phyloP scores from a whole-genome alignment of 2,113 vertebrate genomes.

The Ochotona princeps region DNA sequence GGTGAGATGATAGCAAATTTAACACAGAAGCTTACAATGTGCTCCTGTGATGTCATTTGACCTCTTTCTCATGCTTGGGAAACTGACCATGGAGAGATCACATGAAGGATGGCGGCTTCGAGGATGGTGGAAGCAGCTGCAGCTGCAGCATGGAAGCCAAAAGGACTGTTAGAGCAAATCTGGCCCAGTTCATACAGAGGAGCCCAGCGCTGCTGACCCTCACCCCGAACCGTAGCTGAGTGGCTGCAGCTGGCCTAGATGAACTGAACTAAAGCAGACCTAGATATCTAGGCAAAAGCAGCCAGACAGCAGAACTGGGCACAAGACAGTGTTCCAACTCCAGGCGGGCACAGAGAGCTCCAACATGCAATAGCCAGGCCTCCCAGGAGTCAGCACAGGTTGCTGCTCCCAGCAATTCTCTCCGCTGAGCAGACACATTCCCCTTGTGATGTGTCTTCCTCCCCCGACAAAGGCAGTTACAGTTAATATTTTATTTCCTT shows the following conservation, averaged over 20 bases:
- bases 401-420: background rate
- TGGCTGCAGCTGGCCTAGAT: background rate
- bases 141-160: background rate
- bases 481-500: slow-evolving; percentile 39
- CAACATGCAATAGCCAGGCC: background rate
- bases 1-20: background rate
- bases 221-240: background rate
- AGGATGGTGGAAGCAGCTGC: background rate
- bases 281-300: background rate
- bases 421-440: background rate
- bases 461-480: background rate
- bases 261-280: background rate
- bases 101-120: too few relatives aligned
- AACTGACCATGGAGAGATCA: background rate
- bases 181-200: background rate
- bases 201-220: background rate
- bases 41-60: background rate
- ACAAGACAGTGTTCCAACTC: background rate
- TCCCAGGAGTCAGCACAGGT: background rate
- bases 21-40: background rate
- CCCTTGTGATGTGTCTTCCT: background rate
- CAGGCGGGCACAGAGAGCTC: background rate
- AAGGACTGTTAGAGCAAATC: background rate
- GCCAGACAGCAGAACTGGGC: background rate
- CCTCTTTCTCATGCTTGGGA: background rate